Evolutionary conservation across 2,888 invertebrate genomes (phyloP), one percentile per base, ranked within the genome.

Genomic region (Fragum sueziense): DNA sequence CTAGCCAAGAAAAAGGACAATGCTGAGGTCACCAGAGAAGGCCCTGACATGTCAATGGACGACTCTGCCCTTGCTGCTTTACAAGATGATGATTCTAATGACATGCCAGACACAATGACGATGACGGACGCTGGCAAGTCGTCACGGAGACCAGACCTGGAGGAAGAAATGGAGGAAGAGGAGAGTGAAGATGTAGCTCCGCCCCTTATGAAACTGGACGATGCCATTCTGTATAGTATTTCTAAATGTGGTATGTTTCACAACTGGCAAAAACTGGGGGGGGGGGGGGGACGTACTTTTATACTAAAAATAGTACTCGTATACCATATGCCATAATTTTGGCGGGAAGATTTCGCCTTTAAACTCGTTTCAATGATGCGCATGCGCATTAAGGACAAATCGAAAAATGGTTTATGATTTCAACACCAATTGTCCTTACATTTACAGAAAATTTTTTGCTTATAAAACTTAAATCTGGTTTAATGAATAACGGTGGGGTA

Each of bases 151-250:
- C 74, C 79, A 29, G 94, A 94, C 77, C 95, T 96, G 81, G 88
- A 87, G 41, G 91, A 91, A 25, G 91, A 91, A 41, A 90, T 89
- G 31, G 88, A 88, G 34, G 88, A 88, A 6, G 85, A 86, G 54
- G 88, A 87, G 25, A 65, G 65, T 41, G 82, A 83, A 34, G 88
- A 90, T 33, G 82, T 85, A 17, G 87, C 85, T 17, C 78, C 88
- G 6, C 92, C 97, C 92, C 95, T 98, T 0, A 94, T 98, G 84
- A 96, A 97, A 0, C 93, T 99, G 70, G 98, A 98, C 93, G 97
- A 97, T 89, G 98, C 98, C 0, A 96, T 98, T 80, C 93, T 98
- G 0, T 97, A 97, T 90, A 97, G 98, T 89, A 98, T 99, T 85
- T 98, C 98, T 89, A 95, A 96, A 88, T 97, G 97, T 93, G 95